Conservation (phyloP, 1,140 invertebrate species). For the Formica exsecta region DNA sequence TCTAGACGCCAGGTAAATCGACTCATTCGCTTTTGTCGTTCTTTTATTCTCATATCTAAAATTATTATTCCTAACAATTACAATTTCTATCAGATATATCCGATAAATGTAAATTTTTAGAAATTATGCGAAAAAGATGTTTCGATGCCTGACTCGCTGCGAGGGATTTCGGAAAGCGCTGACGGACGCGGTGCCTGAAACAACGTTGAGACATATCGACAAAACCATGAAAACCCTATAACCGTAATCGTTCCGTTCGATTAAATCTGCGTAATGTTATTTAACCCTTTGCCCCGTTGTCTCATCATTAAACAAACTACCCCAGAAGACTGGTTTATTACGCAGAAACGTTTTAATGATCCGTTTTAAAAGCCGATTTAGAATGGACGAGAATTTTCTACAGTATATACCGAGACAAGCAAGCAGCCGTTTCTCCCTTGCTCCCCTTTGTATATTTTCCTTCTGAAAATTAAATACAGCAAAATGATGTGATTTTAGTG, state of each 20-base stretch:
- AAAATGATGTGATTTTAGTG: conserved; percentile 15
- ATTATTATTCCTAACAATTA: too few relatives aligned
- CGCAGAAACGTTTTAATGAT: conserved; percentile 20
- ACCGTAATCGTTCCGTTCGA: neutral
- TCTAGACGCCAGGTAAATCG: conserved; percentile 92
- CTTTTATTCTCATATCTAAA: neutral
- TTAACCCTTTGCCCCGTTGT: neutral
- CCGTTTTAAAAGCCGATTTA: conserved; percentile 16
- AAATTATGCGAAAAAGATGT: conserved; percentile 90
- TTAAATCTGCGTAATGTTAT: conserved; percentile 8
- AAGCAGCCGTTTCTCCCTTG: neutral
- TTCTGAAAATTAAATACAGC: conserved; percentile 19
- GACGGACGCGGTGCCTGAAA: conserved; percentile 89
- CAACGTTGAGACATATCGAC: conserved; percentile 89
- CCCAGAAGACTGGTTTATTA: conserved; percentile 46
- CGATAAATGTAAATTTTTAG: conserved; percentile 81
- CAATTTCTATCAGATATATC: neutral
- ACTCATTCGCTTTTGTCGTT: neutral
- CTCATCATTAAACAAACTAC: conserved; percentile 3
- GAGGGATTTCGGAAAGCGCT: conserved; percentile 89
- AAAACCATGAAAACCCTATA: conserved; percentile 89
- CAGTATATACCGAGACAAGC: conserved; percentile 12
- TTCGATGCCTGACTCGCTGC: conserved; percentile 88
- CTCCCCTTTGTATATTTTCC: conserved; percentile 29
- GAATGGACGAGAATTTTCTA: conserved; percentile 39